A percentile compares a stretch with the other conserved stretches of the same genome.
Evolutionary conservation across 2,797 vertebrate genomes (phyloP).

Genomic region (Muscicapa comitata): DNA sequence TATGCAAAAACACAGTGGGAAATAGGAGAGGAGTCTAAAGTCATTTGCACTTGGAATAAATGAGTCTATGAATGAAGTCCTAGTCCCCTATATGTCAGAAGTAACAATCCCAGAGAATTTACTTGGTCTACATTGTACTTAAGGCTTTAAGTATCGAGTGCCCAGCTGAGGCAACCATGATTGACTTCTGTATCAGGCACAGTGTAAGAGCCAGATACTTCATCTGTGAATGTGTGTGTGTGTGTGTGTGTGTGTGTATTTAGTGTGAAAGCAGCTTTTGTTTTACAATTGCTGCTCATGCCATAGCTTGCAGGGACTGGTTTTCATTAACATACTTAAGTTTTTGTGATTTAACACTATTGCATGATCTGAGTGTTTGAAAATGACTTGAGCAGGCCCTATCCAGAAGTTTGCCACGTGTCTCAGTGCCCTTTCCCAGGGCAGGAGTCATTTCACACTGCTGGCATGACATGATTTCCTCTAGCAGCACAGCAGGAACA

Average conservation of each 20-base stretch:
- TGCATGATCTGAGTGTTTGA: constrained; percentile 11
- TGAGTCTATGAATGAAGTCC: not conserved
- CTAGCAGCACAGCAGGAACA: not conserved
- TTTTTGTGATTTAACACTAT: constrained; percentile 54
- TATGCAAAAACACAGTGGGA: not conserved
- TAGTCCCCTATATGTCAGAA: not conserved
- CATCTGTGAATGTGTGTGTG: not conserved
- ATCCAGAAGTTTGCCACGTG: not conserved
- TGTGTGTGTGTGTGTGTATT: not conserved
- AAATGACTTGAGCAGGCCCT: not conserved
- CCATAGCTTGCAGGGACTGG: constrained; percentile 18
- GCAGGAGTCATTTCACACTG: not conserved
- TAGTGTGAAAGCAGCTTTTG: constrained; percentile 57
- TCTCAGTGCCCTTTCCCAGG: constrained; percentile 10
- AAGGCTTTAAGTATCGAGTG: not conserved
- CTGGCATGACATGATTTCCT: not conserved
- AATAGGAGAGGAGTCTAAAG: not conserved
- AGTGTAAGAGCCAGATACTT: not conserved
- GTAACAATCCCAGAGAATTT: not conserved
- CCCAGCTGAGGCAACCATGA: not conserved
- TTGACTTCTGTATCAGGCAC: not conserved
- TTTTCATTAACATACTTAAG: constrained; percentile 51
- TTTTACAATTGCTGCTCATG: constrained; percentile 10
- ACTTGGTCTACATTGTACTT: not conserved
- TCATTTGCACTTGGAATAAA: not conserved